Base-by-base conservation (phyloP, 2,888 invertebrate species). In the Thelaira solivaga region DNA sequence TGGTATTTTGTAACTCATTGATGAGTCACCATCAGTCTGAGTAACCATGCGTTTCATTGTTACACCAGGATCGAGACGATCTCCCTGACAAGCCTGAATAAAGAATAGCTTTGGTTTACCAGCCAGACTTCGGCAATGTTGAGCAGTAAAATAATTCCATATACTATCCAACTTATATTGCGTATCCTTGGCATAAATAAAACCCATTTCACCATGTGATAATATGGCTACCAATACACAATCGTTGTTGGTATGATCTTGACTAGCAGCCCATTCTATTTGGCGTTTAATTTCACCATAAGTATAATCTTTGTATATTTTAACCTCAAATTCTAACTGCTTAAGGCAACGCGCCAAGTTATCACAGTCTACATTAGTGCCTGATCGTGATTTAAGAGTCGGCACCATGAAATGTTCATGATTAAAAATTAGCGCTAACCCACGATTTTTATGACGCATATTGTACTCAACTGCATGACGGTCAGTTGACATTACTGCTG, bases 11-110 rank as follows among this genome's bases (percentile, higher is more conserved):
- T 96, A 95, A 34, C 93, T 92, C 82, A 92, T 90, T 1, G 88
- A 85, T 20, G 87, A 85, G 69, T 88, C 86, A 10, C 95, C 94
- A 89, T 96, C 95, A 13, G 95, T 95, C 87, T 94, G 94, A 72
- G 91, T 92, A 26, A 76, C 68, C 3, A 78, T 74, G 2, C 86
- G 86, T 67, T 85, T 83, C 68, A 96, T 89, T 53, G 92, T 92
- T 13, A 94, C 91, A 13, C 96, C 96, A 62, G 92, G 90, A 89
- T 97, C 97, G 34, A 97, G 90, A 85, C 93, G 93, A 86, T 96
- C 95, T 6, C 97, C 97, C 88, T 96, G 97, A 83, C 97, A 97
- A 73, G 97, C 97, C 91, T 97, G 93, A 80, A 94, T 92, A 81
- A 94, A 94, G 87, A 94, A 94, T 10, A 89, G 76, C 79, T 92